A percentile compares a stretch with the other conserved stretches of the same genome.
These are phyloP conservation scores for Ctena decussata DNA, from an alignment of 2,888 invertebrate species.

Conservation along the genomic window DNA sequence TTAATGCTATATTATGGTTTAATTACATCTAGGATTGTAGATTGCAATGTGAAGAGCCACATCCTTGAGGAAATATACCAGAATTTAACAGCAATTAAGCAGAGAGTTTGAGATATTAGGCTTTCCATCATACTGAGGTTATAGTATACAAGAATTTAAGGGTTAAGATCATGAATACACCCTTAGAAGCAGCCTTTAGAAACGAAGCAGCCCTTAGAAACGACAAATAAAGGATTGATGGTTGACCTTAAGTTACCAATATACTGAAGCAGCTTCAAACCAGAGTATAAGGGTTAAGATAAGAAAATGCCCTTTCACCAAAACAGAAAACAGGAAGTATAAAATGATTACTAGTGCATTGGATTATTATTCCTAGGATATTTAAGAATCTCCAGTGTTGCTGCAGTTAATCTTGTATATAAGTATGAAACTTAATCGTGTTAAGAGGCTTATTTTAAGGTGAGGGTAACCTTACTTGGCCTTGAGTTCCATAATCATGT, in stretches of 20 bases:
- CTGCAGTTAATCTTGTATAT: too few relatives aligned
- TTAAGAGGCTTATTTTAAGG: too few relatives aligned
- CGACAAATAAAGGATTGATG: not conserved
- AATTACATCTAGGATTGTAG: conserved; percentile 5
- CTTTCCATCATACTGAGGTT: not conserved
- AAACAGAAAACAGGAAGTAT: not conserved
- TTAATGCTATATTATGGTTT: not conserved
- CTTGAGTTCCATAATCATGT: not conserved
- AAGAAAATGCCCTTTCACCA: not conserved
- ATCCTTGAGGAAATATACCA: conserved; percentile 10
- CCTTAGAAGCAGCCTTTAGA: not conserved
- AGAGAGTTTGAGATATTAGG: not conserved
- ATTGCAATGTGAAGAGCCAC: conserved; percentile 4
- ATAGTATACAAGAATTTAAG: not conserved
- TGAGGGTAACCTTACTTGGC: too few relatives aligned
- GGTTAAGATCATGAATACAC: not conserved
- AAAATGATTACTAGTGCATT: not conserved
- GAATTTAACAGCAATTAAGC: not conserved
- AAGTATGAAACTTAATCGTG: too few relatives aligned
- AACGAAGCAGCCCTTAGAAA: too few relatives aligned
- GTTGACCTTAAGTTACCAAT: not conserved
- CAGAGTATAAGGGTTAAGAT: not conserved
- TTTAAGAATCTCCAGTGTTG: not conserved
- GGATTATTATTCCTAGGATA: conserved; percentile 3
- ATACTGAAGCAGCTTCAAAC: not conserved